Base-by-base conservation (phyloP, 1,140 invertebrate species). In the Drosophila simulans region DNA sequence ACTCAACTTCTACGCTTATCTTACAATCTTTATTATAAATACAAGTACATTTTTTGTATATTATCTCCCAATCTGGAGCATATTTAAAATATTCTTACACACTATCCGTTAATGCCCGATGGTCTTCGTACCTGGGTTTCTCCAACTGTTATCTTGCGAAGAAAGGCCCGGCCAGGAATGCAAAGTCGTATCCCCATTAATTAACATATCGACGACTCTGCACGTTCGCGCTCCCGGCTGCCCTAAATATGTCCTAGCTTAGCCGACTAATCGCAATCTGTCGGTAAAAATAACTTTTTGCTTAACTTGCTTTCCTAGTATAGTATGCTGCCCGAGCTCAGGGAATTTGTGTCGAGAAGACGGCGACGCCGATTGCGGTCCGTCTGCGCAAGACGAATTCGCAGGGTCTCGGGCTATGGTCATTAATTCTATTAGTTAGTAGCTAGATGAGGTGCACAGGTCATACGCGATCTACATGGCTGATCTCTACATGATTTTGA, bases 21-120 rank as follows among this genome's bases (percentile, higher is more conserved):
- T 55, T 59, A 71, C 27, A 52, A 11, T 58, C 45, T 71, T 71
- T 72, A 71, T 71, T 72, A 52, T 43, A 72, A 71, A 35, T 68
- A 70, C 69, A 70, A 57, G 15, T 71, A 58, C 71, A 72, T 22
- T 48, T 56, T n/a, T 49, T 57, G 35, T 70, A 70, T 70, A 70
- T 70, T 57, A 40, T 70, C 56, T 70, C 68, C 68, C 64, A 70
- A 57, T 70, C 68, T 70, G 68, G 68, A 64, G 55, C 27, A 52
- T 57, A 70, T 22, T 57, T 70, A 57, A 12, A 42, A 25, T 1
- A 17, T 13, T 1, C 35, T 70, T 70, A 70, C 13, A 13, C 1
- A 8, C 64, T 70, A 56, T 27, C 13, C 42, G 48, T 57, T 57
- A 49, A 51, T 70, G 70, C 35, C 42, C 15, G 22, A n/a, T 22